Evolutionary conservation across 2,888 invertebrate species (phyloP).

Genomic region (Cephus pulcher): DNA sequence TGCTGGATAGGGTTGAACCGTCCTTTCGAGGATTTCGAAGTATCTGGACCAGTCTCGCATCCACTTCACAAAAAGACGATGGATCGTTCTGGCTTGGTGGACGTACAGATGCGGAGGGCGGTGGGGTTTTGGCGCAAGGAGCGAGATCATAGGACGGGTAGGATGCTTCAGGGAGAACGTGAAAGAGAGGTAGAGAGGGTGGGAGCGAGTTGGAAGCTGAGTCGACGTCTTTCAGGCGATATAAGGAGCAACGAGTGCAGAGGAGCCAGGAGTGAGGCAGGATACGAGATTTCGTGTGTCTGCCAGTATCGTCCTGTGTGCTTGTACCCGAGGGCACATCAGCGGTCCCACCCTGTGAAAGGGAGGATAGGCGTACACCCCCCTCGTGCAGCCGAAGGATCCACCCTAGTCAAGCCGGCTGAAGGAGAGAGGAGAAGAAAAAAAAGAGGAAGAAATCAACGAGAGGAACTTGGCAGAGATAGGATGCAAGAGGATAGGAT

Average conservation of each 20-base stretch:
- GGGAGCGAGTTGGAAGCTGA: conserved; percentile 56
- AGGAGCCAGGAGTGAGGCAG: conserved; percentile 36
- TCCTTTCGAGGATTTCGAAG: not conserved
- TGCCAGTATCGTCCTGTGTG: conserved; percentile 27
- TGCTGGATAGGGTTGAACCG: not conserved
- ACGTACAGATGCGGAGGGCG: not conserved
- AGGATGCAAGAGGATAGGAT: conserved; percentile 35
- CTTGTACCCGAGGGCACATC: conserved; percentile 54
- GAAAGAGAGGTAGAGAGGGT: conserved; percentile 23
- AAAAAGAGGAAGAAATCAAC: not conserved
- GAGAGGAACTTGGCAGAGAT: conserved; percentile 48
- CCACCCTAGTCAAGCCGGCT: not conserved
- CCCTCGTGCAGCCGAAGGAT: not conserved
- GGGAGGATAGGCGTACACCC: not conserved
- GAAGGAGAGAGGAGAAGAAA: not conserved
- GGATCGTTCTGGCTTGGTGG: not conserved
- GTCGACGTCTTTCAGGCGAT: conserved; percentile 58
- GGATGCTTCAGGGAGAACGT: not conserved
- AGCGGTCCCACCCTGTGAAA: conserved; percentile 41
- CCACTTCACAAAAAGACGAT: not conserved
- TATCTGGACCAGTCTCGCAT: not conserved
- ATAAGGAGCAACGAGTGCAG: not conserved
- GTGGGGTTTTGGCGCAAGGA: not conserved
- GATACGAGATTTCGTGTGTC: conserved; percentile 60
- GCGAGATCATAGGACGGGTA: not conserved